Evolutionary conservation across 2,888 invertebrate species (phyloP), one percentile per base, ranked within the genome.

Genomic region (Andrena trimmerana): DNA sequence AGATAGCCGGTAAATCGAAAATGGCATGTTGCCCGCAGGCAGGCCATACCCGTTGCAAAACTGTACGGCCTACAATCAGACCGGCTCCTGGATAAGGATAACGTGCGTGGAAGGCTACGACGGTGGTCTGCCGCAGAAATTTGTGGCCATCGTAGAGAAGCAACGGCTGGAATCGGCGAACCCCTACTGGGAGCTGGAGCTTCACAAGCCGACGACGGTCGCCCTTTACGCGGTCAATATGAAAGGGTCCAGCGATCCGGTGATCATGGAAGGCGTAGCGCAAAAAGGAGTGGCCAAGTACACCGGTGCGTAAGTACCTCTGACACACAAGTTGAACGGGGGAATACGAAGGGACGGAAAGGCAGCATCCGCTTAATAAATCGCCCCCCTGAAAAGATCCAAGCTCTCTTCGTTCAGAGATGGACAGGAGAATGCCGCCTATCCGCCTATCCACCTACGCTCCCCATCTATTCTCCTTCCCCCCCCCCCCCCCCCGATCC

Each of bases 31-130:
- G 79, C 86, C 92, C 93, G 60, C 95, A 98, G 98, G 98, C 92
- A 97, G 97, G 77, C 98, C 98, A 16, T 97, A 97, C 93, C 97
- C 97, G 75, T 95, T 98, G 74, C 96, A 97, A 91, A 98, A 98
- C 94, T 98, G 98, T 94, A 96, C 97, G 31, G 96, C 98, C 65
- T 96, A 97, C 84, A 98, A 98, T 94, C 97, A 98, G 93, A 98
- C 97, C 86, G 96, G 96, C 87, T 97, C 98, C 92, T 97, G 97
- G 4, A 94, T 98, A 84, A 97, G 97, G 94, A 97, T 98, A 87
- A 97, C 98, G 88, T 98, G 98, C 94, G 96, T 97, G 75, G 98
- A 98, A 94, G 97, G 97, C 90, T 98, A 97, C 94, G 98, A 98
- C 91, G 98, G 98, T 54, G 98, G 98, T 3, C 95, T 98, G 70